Evolutionary conservation across 2,797 vertebrate species (phyloP), one percentile per base, ranked within the genome.

Genomic region (Pantherophis vulpinus): DNA sequence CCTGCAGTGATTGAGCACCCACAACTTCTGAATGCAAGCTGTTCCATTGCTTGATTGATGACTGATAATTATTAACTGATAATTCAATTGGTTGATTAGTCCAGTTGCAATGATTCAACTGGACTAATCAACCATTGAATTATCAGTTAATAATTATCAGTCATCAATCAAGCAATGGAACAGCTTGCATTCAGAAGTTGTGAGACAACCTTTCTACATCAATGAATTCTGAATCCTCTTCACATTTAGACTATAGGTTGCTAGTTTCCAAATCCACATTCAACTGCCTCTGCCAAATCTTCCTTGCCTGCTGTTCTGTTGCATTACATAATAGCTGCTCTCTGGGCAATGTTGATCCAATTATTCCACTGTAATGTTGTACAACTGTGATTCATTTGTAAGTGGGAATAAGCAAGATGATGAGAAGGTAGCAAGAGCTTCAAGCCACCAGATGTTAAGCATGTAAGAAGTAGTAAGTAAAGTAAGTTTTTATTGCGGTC

Each of bases 331-430:
- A 74, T 37, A 74, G n/a, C 32, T 74, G 32, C 32, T 74, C 16
- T 74, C 70, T 20, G 70, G 70, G 70, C 70, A 93, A 91, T 93
- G 91, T 54, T 5, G 95, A 94, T 95, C 94, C 96, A 95, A 95
- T 25, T 88, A 58, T 92, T 93, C 74, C 95, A 96, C 95, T 95
- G 2, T 87, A 94, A 95, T 89, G 90, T 91, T 94, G 94, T 87
- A 94, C 95, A 89, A 61, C 42, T 25, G 96, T 96, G 95, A 94
- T 91, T 92, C 94, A 94, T 96, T 95, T 95, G 95, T 96, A 95
- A 94, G 27, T 91, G 90, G 92, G 91, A 96, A 94, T 32, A 79
- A 94, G 92, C 89, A 92, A 93, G 93, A 94, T 93, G 90, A 93
- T 95, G 94, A 95, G 93, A 93, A 92, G 87, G 42, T 91, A 86